These are phyloP conservation scores for Sebastolobus alascanus DNA, from an alignment of 2,797 vertebrate genomes.

Conservation along the genomic window DNA sequence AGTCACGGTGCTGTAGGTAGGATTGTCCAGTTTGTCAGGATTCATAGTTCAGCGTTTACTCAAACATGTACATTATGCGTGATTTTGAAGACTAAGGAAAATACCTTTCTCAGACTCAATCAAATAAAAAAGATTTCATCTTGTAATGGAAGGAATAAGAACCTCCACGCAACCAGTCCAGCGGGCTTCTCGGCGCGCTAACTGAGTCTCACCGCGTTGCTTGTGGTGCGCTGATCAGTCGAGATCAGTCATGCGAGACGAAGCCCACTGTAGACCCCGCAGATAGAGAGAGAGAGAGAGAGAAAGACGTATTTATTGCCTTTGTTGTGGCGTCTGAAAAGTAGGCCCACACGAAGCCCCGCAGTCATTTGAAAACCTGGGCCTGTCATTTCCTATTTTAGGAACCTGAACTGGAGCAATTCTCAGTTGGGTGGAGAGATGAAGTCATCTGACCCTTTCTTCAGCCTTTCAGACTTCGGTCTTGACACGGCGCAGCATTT, in stretches of 20 bases:
- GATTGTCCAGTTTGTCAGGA: conserved; percentile 42
- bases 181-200: conserved; percentile 20
- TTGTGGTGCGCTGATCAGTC: conserved; percentile 47
- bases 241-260: conserved; percentile 56
- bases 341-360: conserved; percentile 72
- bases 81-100: not conserved
- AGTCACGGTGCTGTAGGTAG: conserved; percentile 40
- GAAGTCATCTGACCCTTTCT: conserved; percentile 76
- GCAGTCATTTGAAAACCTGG: conserved; percentile 79
- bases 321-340: conserved; percentile 62
- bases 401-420: conserved; percentile 78
- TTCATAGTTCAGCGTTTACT: conserved; percentile 28
- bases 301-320: conserved; percentile 33
- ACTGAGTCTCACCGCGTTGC: conserved; percentile 25
- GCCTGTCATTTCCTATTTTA: conserved; percentile 80
- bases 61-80: not conserved
- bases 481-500: conserved; percentile 60
- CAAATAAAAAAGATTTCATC: not conserved
- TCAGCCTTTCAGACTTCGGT: conserved; percentile 56
- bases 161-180: conserved; percentile 1
- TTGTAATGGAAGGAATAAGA: not conserved
- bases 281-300: conserved; percentile 20
- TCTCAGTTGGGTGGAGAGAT: conserved; percentile 78
- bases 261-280: conserved; percentile 28
- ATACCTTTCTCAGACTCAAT: not conserved